Percentiles rank a stretch among this genome's conserved stretches.
These are phyloP conservation scores for Morone chrysops DNA, from an alignment of 2,113 vertebrate species.

Conservation along the genomic window DNA sequence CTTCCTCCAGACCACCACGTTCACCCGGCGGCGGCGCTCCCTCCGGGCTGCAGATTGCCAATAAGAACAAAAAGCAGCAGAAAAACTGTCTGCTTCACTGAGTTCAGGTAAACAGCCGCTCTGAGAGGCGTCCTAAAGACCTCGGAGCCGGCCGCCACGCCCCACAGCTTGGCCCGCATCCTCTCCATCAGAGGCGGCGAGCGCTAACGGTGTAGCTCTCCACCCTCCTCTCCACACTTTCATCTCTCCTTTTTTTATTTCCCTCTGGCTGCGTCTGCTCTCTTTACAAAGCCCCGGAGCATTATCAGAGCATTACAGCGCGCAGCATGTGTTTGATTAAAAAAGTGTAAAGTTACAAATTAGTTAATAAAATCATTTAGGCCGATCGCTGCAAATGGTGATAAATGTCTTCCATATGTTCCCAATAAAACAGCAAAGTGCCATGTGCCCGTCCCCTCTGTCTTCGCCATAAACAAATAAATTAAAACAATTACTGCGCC, in stretches of 20 bases:
- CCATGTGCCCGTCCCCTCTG: constrained; percentile 83
- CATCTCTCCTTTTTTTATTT: constrained; percentile 73
- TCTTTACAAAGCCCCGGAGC: constrained; percentile 84
- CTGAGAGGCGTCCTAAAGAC: constrained; percentile 61
- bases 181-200: constrained; percentile 43
- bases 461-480: constrained; percentile 84
- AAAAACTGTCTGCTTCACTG: neutral
- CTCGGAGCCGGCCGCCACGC: constrained; percentile 41
- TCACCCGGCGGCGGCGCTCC: constrained; percentile 8
- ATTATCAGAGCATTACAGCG: constrained; percentile 74
- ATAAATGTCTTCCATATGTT: constrained; percentile 86
- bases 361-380: constrained; percentile 85
- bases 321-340: constrained; percentile 85
- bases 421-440: constrained; percentile 82
- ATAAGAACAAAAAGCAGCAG: constrained; percentile 8
- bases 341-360: constrained; percentile 86
- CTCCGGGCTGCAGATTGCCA: constrained; percentile 32
- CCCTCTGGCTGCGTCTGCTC: constrained; percentile 80
- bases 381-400: constrained; percentile 83
- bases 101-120: constrained; percentile 67
- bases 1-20: constrained; percentile 16
- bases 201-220: constrained; percentile 29
- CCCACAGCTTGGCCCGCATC: constrained; percentile 51
- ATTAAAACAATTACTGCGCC: constrained; percentile 87
- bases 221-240: constrained; percentile 42